These are phyloP conservation scores for Lasiommata megera DNA, from an alignment of 2,888 invertebrate species.

Conservation along the genomic window DNA sequence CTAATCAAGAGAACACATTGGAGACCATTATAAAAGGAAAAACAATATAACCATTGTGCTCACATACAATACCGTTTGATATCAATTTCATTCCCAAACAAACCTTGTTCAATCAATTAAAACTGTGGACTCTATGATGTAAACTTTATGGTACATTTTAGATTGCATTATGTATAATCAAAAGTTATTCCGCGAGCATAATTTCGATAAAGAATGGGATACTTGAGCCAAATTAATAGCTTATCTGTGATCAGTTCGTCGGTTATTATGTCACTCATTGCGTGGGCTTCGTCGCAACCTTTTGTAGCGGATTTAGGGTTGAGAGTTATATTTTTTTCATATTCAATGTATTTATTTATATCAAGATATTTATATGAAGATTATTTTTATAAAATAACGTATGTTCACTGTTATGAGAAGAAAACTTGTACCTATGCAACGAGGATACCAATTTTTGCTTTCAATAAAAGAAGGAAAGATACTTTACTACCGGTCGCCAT, in stretches of 20 bases:
- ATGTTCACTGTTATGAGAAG: too few species aligned
- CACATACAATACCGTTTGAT: constrained; percentile 57
- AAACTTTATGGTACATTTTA: constrained; percentile 20
- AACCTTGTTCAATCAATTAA: constrained; percentile 12
- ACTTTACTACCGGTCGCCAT: too few species aligned
- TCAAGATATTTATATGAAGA: too few species aligned
- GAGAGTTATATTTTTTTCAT: too few species aligned
- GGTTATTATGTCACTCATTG: constrained; percentile 75
- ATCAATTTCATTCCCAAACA: constrained; percentile 54
- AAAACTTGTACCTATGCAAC: too few species aligned
- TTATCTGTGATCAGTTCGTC: constrained; percentile 70
- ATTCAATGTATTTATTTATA: too few species aligned
- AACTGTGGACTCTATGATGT: constrained; percentile 22
- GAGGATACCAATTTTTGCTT: too few species aligned
- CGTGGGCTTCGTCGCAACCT: constrained; percentile 54
- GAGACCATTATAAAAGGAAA: constrained; percentile 45
- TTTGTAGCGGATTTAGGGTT: constrained; percentile 55
- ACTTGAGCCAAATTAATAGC: constrained; percentile 77
- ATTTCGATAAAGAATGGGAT: constrained; percentile 61
- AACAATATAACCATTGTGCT: constrained; percentile 65
- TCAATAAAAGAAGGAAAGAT: too few species aligned
- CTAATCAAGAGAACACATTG: constrained; percentile 58
- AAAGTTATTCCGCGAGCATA: constrained; percentile 41
- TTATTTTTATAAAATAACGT: too few species aligned
- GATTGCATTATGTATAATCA: constrained; percentile 22